Evolutionary conservation across 2,888 invertebrate species (phyloP).

Genomic region (Ochropleura leucogaster): DNA sequence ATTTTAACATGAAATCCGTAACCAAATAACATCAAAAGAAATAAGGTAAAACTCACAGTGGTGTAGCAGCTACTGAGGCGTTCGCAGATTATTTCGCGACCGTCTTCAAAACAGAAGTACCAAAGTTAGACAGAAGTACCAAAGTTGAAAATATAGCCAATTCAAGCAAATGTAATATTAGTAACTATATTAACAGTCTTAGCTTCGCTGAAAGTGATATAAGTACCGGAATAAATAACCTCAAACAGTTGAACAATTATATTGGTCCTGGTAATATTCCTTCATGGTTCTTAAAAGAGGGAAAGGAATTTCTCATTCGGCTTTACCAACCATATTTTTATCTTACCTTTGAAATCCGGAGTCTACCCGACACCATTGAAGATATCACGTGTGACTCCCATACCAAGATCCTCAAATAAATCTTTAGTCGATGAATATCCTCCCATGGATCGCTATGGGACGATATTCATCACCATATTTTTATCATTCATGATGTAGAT

Average conservation of each 20-base stretch:
- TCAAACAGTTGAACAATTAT: background rate
- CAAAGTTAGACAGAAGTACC: background rate
- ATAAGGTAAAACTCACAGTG: background rate
- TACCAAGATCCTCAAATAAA: background rate
- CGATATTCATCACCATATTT: too few species aligned
- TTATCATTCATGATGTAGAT: too few species aligned
- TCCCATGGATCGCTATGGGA: background rate
- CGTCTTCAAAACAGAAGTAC: background rate
- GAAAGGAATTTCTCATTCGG: background rate
- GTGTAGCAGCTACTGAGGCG: background rate
- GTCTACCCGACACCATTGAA: too few species aligned
- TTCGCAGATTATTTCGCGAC: too few species aligned
- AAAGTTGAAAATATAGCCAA: conserved; percentile 2
- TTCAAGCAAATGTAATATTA: background rate
- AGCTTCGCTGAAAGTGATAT: background rate
- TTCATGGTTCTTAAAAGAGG: background rate
- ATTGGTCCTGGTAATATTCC: background rate
- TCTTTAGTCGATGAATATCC: background rate
- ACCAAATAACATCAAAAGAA: too few species aligned
- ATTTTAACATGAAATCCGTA: background rate
- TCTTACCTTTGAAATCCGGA: background rate
- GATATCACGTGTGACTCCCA: background rate
- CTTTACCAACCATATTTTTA: background rate
- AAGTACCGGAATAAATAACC: background rate
- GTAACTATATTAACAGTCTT: background rate